Percentiles rank a stretch among this genome's conserved stretches.
These are phyloP conservation scores for Mobula birostris DNA, from an alignment of 2,113 vertebrate genomes.

Conservation along the genomic window DNA sequence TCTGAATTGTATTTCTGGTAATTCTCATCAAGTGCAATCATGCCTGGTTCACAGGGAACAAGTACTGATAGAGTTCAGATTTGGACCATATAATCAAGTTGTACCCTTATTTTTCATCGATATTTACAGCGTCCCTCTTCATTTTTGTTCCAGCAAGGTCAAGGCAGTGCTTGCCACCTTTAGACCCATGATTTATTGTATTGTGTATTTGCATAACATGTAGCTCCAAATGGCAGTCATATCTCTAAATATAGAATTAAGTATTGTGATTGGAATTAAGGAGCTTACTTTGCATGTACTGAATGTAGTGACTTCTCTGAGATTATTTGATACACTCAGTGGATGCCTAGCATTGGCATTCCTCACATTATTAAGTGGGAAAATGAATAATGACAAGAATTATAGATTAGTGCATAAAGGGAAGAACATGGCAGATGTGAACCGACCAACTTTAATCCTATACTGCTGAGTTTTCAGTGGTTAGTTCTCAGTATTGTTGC, in stretches of 20 bases:
- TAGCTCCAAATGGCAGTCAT: neutral
- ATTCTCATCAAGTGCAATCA: constrained; percentile 16
- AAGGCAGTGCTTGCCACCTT: neutral
- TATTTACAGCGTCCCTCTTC: neutral
- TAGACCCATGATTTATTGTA: neutral
- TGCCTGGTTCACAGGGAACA: constrained; percentile 35
- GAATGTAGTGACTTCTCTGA: neutral
- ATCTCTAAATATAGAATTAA: neutral
- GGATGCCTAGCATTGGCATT: neutral
- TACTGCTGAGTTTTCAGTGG: neutral
- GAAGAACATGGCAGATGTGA: neutral
- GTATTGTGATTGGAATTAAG: neutral
- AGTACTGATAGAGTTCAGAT: neutral
- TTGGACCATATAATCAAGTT: neutral
- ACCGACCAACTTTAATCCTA: neutral
- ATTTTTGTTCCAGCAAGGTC: neutral
- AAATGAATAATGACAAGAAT: neutral
- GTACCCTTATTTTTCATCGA: neutral
- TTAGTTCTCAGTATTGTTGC: neutral
- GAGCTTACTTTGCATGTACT: neutral
- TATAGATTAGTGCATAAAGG: neutral
- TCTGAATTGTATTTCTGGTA: constrained; percentile 22
- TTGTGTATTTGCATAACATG: neutral
- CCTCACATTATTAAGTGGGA: neutral
- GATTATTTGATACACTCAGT: neutral